Evolutionary conservation across 2,888 invertebrate genomes (phyloP), one percentile per base, ranked within the genome.

Genomic region (Caenorhabditis sinica): DNA sequence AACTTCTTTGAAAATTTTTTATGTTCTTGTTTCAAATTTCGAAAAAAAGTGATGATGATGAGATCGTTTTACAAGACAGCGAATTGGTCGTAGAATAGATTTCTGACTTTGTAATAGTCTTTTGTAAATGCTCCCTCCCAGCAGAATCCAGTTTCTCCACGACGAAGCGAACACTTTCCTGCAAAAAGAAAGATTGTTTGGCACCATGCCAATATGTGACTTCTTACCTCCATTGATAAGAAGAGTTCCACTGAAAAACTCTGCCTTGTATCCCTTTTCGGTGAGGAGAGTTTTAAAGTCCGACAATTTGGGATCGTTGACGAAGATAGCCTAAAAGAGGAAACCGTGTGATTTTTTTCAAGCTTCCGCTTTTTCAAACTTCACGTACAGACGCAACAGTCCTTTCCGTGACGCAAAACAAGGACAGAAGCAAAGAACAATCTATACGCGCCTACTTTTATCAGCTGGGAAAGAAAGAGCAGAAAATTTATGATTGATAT

Each of bases 61-160:
- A 30, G 51, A 71, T 53, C 61, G 58, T 45, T 33, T 66, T 65
- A 86, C 58, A 84, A 30, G 45, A 82, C 81, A 79, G 98, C 98
- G 93, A 97, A 99, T 93, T 99, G 98, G 87, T 96, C 96, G 93
- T 99, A 99, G 40, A 99, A 94, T 49, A 98, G 94, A 90, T 97
- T 96, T 79, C 97, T 95, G 63, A 99, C 96, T 94, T 82, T 68
- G 94, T 96, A 99, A 93, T 97, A 99, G 89, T 98, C 97, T 91
- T 97, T 97, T 9, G 97, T 96, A 0, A 97, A 94, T 77, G 96
- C 96, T 0, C 99, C 98, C 94, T 99, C 98, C 82, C 99, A 94
- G 45, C 96, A 96, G 51, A 96, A 95, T 0, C 98, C 98, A 72
- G 96, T 95, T 91, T 98, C 97, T 93, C 96, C 95, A 96, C 96